Base-by-base conservation (phyloP, 1,140 invertebrate genomes). In the Brachystomella parvula region DNA sequence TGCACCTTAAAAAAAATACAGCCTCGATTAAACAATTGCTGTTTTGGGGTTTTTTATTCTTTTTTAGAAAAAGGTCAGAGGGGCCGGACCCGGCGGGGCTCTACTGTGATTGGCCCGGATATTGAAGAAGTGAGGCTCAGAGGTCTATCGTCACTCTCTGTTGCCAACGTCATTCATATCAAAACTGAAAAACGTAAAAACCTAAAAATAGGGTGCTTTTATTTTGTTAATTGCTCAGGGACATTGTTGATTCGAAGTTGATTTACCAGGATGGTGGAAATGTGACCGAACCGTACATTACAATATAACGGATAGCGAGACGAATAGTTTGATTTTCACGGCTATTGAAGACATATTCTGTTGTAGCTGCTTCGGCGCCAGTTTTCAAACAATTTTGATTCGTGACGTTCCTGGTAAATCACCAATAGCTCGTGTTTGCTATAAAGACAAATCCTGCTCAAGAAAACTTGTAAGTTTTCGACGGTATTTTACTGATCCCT, bases 41-140 rank as follows among this genome's bases (percentile, higher is more conserved):
- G n/a, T n/a, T n/a, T n/a, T n/a, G n/a, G n/a, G n/a, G n/a, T n/a
- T n/a, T n/a, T n/a, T n/a, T n/a, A n/a, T n/a, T n/a, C 19, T 39
- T 39, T 39, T 39, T 19, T 39, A 39, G 35, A 39, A 6, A 39
- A 39, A 39, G 19, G 35, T 39, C 35, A 39, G 6, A 39, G 35
- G 35, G 6, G 6, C 6, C 6, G 19, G 35, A 19, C 35, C 19
- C 6, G 35, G 19, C 35, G 35, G 83, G 29, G 31, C 30, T 62
- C 19, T 32, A 63, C 28, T 60, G 66, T 28, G 63, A 66, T 56
- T 24, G 65, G 35, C 61, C 67, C 29, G 31, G 44, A 19, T 69
- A 67, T 28, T 47, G 61, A 21, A 69, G 68, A 65, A 64, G 65
- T n/a, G 39, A 39, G 35, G 19, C 35, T 39, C 35, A 6, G 35